phyloP scores from a whole-genome alignment of 2,888 invertebrate species.

The Ophion ellenae region DNA sequence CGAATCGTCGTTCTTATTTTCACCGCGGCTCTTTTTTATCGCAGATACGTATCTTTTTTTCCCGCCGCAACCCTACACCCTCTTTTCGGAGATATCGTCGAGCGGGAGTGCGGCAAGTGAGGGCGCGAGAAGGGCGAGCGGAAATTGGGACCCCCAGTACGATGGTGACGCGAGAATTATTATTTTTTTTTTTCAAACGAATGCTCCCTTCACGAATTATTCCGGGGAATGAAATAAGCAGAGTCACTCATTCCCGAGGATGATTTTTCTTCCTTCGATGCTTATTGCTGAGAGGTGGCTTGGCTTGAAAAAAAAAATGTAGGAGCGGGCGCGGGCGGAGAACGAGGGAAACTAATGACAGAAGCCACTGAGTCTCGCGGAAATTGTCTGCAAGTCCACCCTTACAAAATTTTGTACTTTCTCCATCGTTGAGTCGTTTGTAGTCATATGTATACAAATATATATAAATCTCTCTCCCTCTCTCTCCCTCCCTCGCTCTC shows the following conservation, averaged over 20 bases:
- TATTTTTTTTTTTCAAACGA: background rate
- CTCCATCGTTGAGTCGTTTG: constrained; percentile 39
- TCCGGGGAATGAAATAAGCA: constrained; percentile 75
- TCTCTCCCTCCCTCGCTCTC: too few species aligned
- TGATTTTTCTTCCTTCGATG: constrained; percentile 71
- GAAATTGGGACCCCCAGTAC: constrained; percentile 50
- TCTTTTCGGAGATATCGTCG: constrained; percentile 2
- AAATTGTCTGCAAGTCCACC: constrained; percentile 79
- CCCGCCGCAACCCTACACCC: constrained; percentile 6
- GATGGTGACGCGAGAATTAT: constrained; percentile 46
- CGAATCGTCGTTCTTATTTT: constrained; percentile 36
- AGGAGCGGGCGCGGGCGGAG: background rate
- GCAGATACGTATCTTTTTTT: constrained; percentile 42
- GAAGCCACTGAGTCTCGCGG: constrained; percentile 79
- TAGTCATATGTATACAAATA: constrained; percentile 46
- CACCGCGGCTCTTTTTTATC: constrained; percentile 15
- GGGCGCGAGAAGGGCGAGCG: constrained; percentile 34
- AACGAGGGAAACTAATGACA: constrained; percentile 47
- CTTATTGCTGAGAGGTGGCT: constrained; percentile 24
- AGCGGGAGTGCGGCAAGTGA: constrained; percentile 2
- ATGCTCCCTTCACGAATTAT: constrained; percentile 54
- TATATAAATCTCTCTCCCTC: constrained; percentile 65
- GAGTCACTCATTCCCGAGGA: constrained; percentile 77
- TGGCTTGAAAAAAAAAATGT: constrained; percentile 3
- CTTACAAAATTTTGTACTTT: constrained; percentile 77